Evolutionary conservation across 2,113 vertebrate genomes (phyloP).

Genomic region (Myotis davidii): DNA sequence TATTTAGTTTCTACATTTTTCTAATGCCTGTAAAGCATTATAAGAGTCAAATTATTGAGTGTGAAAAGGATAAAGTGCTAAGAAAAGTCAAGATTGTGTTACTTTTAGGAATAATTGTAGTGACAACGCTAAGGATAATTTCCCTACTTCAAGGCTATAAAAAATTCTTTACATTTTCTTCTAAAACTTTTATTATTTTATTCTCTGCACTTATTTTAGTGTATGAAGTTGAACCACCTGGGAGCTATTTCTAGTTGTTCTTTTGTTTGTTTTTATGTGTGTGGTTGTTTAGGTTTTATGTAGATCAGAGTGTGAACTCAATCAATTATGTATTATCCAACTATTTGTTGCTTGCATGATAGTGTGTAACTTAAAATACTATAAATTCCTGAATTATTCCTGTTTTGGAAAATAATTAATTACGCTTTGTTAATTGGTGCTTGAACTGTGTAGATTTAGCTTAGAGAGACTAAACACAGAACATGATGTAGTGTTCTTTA

Average conservation of each 20-base stretch:
- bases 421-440: constrained; percentile 1
- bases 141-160: too few species aligned
- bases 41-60: background rate
- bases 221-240: background rate
- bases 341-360: constrained; percentile 10
- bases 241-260: background rate
- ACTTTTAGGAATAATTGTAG: background rate
- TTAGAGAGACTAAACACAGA: background rate
- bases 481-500: background rate
- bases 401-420: constrained; percentile 1
- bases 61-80: background rate
- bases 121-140: background rate
- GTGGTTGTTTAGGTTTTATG: background rate
- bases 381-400: background rate
- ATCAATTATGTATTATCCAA: background rate
- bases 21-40: background rate
- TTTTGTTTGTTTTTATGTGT: background rate
- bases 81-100: background rate
- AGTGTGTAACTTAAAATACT: background rate
- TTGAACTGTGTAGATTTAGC: background rate
- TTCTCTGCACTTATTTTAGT: too few species aligned
- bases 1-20: background rate
- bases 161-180: too few species aligned
- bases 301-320: background rate
- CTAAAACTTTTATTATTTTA: too few species aligned